phyloP scores from a whole-genome alignment of 92 coral and sea anemone species.

The Desmophyllum pertusum region DNA sequence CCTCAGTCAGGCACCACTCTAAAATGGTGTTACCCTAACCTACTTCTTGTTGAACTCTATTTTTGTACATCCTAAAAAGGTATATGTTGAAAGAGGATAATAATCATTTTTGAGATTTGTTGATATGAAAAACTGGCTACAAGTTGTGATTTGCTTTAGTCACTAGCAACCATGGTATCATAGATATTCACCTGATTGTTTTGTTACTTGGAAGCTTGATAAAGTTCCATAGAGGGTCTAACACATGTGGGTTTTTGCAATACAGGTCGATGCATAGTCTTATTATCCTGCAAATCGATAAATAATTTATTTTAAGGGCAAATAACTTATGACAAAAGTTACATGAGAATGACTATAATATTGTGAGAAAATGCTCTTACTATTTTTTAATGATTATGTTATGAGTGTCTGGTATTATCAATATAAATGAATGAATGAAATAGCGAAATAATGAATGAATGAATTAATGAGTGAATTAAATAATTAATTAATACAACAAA shows the following conservation, averaged over 20 bases:
- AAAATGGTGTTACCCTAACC: slow-evolving; percentile 57
- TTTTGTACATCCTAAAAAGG: slow-evolving; percentile 51
- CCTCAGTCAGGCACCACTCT: slow-evolving; percentile 67
- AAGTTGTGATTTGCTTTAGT: no score
- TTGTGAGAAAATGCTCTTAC: no score
- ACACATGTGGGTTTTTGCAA: slow-evolving; percentile 17
- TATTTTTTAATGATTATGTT: no score
- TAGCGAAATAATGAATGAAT: no score
- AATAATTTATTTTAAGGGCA: no score
- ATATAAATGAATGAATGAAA: no score
- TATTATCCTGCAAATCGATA: slow-evolving; percentile 18
- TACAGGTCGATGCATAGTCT: background rate
- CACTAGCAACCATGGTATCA: background rate
- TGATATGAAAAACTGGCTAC: no score
- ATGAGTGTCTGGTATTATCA: no score
- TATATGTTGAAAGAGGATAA: background rate
- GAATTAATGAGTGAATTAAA: no score
- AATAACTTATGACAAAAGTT: background rate
- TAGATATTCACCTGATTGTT: slow-evolving; percentile 20
- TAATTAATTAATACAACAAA: no score
- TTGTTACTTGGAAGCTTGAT: slow-evolving; percentile 22
- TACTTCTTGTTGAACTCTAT: slow-evolving; percentile 48
- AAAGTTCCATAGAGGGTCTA: slow-evolving; percentile 5
- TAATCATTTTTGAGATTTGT: slow-evolving; percentile 2
- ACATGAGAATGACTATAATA: background rate